phyloP scores from a whole-genome alignment of 2,113 vertebrate species.

The Saguinus midas region DNA sequence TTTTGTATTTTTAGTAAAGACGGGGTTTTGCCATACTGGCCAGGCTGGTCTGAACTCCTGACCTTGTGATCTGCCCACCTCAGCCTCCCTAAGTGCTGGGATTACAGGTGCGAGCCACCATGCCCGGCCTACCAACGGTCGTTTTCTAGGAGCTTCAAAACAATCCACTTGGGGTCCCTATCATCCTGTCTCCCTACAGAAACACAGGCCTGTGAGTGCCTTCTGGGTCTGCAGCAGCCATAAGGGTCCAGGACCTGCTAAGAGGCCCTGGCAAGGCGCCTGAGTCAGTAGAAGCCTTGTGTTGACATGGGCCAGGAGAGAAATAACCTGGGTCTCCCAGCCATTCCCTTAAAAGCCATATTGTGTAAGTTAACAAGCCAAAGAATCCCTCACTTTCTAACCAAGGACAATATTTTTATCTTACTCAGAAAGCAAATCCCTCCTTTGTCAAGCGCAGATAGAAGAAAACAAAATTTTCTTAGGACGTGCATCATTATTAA shows the following conservation, averaged over 20 bases:
- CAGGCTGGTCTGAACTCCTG: no score
- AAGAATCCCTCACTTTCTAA: background rate
- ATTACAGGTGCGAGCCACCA: no score
- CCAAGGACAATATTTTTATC: background rate
- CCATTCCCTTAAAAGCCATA: background rate
- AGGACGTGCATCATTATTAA: background rate
- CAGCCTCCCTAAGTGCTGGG: no score
- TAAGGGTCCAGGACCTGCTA: accelerated
- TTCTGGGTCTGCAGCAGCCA: background rate
- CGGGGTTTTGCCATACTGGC: no score
- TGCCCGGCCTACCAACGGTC: background rate
- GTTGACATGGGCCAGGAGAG: background rate
- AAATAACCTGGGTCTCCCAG: background rate
- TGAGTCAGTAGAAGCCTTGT: background rate
- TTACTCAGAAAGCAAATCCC: background rate
- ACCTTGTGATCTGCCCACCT: no score
- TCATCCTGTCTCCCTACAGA: background rate
- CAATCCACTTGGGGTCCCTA: background rate
- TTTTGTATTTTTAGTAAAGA: no score
- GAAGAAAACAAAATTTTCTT: conserved; percentile 7
- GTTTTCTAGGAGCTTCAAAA: background rate
- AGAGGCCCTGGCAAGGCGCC: background rate
- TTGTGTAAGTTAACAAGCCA: background rate
- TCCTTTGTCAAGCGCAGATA: background rate
- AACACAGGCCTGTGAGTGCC: no score